Evolutionary conservation across 2,797 vertebrate species (phyloP).

Genomic region (Fistularia tabacaria): DNA sequence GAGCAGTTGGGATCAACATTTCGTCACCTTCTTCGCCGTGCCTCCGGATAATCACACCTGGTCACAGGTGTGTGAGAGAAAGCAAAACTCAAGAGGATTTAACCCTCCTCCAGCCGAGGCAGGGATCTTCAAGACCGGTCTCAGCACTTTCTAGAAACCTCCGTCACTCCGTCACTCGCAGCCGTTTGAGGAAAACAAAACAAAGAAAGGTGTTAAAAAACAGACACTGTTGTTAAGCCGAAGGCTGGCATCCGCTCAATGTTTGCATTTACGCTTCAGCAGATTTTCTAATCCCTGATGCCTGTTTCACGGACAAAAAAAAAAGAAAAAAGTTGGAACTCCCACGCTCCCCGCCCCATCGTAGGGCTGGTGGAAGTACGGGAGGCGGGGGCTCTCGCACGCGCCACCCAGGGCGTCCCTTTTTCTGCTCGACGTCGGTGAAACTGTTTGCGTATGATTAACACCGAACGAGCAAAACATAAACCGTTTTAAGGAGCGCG

Average conservation of each 20-base stretch:
- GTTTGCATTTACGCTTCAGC: conserved; percentile 37
- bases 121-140: no score
- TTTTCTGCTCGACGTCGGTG: conserved; percentile 43
- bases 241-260: conserved; percentile 25
- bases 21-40: no score
- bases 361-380: conserved; percentile 39
- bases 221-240: background rate
- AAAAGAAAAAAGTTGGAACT: conserved; percentile 46
- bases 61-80: no score
- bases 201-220: background rate
- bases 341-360: conserved; percentile 30
- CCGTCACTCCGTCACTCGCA: no score
- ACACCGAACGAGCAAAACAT: conserved; percentile 40
- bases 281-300: conserved; percentile 37
- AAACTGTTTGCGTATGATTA: conserved; percentile 41
- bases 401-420: conserved; percentile 49
- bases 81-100: no score
- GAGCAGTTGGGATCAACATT: no score
- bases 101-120: no score
- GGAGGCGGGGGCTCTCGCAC: conserved; percentile 40
- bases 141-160: no score
- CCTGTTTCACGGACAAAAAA: conserved; percentile 32
- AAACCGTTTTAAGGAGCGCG: conserved; percentile 31
- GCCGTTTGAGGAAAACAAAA: no score
- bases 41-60: no score